Conservation (phyloP, 2,113 vertebrate species). For the Meleagris gallopavo region DNA sequence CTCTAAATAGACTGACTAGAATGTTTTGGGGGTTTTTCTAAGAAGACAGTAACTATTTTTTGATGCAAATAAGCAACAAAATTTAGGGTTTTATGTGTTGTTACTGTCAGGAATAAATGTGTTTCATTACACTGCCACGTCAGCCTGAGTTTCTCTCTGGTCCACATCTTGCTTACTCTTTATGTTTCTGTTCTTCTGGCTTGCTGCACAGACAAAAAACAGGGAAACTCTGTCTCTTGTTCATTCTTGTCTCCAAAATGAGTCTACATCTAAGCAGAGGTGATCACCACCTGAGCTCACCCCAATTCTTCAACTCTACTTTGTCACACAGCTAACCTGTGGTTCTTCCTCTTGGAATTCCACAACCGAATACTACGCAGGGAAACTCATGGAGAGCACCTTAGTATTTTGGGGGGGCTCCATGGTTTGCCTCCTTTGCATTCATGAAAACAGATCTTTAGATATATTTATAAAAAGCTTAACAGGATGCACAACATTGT, state of each 20-base stretch:
- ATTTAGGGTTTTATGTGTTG: not conserved
- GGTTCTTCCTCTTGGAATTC: not conserved
- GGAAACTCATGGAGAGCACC: not conserved
- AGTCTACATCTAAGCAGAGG: not conserved
- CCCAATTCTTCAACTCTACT: not conserved
- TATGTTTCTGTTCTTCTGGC: not conserved
- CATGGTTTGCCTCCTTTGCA: not conserved
- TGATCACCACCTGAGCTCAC: not conserved
- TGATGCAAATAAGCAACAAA: not conserved
- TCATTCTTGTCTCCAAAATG: not conserved
- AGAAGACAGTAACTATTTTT: not conserved
- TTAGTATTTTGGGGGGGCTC: not conserved
- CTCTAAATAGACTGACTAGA: not conserved
- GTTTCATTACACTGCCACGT: not conserved
- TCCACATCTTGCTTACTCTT: not conserved
- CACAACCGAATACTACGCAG: not conserved
- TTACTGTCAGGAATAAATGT: not conserved
- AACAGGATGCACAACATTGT: not conserved
- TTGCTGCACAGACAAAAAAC: not conserved
- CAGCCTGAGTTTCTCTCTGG: rapidly evolving
- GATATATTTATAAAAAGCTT: not conserved
- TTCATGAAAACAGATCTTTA: not conserved
- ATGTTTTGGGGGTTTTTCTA: not conserved
- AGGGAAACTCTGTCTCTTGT: not conserved
- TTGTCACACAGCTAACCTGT: not conserved